These are phyloP conservation scores for Vulpes lagopus DNA, from an alignment of 2,113 vertebrate genomes.

Conservation along the genomic window DNA sequence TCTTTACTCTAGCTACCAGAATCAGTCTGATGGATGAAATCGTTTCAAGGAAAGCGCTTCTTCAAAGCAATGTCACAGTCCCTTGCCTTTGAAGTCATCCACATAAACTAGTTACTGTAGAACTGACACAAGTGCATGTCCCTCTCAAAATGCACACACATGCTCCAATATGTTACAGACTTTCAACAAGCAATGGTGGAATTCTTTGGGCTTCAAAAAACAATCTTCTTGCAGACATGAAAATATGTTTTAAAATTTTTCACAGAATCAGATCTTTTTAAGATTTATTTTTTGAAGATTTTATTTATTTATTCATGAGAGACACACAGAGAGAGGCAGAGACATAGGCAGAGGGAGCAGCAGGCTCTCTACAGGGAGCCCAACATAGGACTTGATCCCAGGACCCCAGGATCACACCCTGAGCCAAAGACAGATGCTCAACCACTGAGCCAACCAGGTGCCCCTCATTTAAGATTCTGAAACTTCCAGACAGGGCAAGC, in stretches of 20 bases:
- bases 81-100: conserved; percentile 45
- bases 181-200: background rate
- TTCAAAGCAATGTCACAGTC: conserved; percentile 26
- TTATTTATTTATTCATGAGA: no score
- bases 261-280: background rate
- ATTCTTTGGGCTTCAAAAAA: conserved; percentile 30
- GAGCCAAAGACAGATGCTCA: no score
- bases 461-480: background rate
- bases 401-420: no score
- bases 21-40: background rate
- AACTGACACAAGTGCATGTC: background rate
- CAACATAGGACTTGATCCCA: no score
- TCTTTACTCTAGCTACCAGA: background rate
- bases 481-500: background rate
- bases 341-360: no score
- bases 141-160: background rate
- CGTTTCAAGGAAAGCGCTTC: background rate
- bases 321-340: no score
- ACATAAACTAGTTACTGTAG: background rate
- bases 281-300: background rate
- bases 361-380: no score
- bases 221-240: background rate
- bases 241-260: conserved; percentile 20
- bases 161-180: background rate
- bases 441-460: no score